Percentiles rank a stretch among this genome's conserved stretches.
Conservation (phyloP, 2,113 vertebrate genomes). For the Coptodon bakossiorum region DNA sequence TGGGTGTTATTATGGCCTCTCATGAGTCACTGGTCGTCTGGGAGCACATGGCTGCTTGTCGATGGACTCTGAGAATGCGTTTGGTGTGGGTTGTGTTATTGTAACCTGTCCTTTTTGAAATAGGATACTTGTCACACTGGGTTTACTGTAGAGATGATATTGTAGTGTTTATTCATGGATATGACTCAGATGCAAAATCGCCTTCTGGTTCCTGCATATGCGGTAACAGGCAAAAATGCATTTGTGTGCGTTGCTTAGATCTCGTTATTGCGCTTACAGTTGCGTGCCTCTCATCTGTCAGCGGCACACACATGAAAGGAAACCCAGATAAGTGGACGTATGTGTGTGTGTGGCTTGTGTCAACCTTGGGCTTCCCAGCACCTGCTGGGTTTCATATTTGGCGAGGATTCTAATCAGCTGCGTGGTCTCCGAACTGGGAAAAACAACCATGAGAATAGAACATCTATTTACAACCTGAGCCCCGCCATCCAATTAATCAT, state of each 20-base stretch:
- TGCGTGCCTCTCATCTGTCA: neutral
- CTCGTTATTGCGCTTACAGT: neutral
- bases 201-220: neutral
- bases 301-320: neutral
- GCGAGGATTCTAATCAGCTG: slow-evolving; percentile 30
- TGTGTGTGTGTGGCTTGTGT: neutral
- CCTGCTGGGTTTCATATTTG: slow-evolving; percentile 40
- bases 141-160: neutral
- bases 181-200: neutral
- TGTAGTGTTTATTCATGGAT: neutral
- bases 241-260: neutral
- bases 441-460: slow-evolving; percentile 50
- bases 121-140: neutral
- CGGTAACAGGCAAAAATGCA: neutral
- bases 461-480: slow-evolving; percentile 61
- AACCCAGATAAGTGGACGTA: neutral
- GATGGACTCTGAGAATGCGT: neutral
- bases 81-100: neutral
- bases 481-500: slow-evolving; percentile 41
- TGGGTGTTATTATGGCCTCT: neutral
- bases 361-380: slow-evolving; percentile 19
- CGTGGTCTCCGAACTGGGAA: neutral
- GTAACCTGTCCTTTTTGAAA: neutral
- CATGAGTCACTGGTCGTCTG: neutral
- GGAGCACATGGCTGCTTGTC: neutral